phyloP scores from a whole-genome alignment of 2,888 invertebrate species.

The Diaphora mendica region DNA sequence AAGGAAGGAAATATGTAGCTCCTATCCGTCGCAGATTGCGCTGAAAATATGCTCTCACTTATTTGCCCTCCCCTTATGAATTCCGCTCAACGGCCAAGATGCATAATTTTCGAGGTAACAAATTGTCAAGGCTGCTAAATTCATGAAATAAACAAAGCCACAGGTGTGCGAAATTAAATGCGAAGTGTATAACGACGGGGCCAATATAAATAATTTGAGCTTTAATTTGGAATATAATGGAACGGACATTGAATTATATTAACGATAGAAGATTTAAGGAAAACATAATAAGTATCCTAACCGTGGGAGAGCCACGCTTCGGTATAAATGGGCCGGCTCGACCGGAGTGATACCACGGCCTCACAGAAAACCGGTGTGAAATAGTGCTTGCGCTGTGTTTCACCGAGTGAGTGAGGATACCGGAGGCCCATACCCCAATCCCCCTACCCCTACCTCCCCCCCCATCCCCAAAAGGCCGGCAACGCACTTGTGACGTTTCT shows the following conservation, averaged over 20 bases:
- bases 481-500: no score
- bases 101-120: slow-evolving; percentile 56
- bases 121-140: slow-evolving; percentile 62
- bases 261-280: slow-evolving; percentile 15
- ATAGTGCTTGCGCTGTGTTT: no score
- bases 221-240: slow-evolving; percentile 60
- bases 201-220: slow-evolving; percentile 70
- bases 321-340: no score
- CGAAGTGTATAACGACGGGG: slow-evolving; percentile 57
- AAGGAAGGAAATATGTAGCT: slow-evolving; percentile 6
- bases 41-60: slow-evolving; percentile 36
- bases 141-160: slow-evolving; percentile 76
- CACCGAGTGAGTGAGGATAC: no score
- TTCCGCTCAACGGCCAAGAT: slow-evolving; percentile 31
- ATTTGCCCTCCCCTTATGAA: slow-evolving; percentile 34
- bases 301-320: no score
- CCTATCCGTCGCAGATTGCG: slow-evolving; percentile 32
- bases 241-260: slow-evolving; percentile 29
- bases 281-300: background rate
- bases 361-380: no score
- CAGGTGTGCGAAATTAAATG: slow-evolving; percentile 79
- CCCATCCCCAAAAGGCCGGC: no score
- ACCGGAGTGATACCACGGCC: no score
- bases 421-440: no score
- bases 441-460: no score